These are phyloP conservation scores for Chaenodraco wilsoni DNA, from an alignment of 2,797 vertebrate genomes.

Conservation along the genomic window DNA sequence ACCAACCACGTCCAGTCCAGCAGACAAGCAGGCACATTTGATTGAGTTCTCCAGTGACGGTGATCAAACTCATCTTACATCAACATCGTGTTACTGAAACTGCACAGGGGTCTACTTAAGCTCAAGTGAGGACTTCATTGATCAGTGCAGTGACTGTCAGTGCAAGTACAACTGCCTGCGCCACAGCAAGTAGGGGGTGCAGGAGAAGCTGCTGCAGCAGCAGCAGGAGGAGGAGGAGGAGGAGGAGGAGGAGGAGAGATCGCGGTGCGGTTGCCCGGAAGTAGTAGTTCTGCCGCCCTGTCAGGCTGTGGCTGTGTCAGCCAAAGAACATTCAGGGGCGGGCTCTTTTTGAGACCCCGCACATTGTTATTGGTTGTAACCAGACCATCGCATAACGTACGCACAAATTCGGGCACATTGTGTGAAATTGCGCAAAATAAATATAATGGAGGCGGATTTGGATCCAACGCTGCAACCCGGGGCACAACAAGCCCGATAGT, in stretches of 20 bases:
- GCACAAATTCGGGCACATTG: conserved; percentile 55
- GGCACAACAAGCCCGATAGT: background rate
- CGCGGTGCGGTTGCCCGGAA: conserved; percentile 56
- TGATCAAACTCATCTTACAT: background rate
- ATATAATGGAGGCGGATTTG: conserved; percentile 40
- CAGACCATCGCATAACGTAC: conserved; percentile 46
- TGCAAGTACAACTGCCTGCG: background rate
- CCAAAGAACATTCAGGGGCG: conserved; percentile 66
- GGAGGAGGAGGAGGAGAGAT: conserved; percentile 24
- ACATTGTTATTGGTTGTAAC: conserved; percentile 67
- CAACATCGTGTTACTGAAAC: background rate
- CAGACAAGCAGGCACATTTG: conserved; percentile 13
- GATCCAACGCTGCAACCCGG: background rate
- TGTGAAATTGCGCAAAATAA: conserved; percentile 66
- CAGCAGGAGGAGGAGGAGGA: background rate
- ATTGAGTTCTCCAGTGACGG: background rate
- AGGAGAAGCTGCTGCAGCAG: conserved; percentile 44
- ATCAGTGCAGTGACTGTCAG: background rate
- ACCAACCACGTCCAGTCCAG: conserved; percentile 29
- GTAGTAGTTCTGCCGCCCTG: conserved; percentile 40
- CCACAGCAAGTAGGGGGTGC: conserved; percentile 13
- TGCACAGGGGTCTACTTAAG: background rate
- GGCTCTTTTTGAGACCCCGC: conserved; percentile 37
- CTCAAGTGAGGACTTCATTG: conserved; percentile 21
- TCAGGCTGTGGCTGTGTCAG: conserved; percentile 18